Evolutionary conservation across 2,113 vertebrate genomes (phyloP).

Genomic region (Cynocephalus volans): DNA sequence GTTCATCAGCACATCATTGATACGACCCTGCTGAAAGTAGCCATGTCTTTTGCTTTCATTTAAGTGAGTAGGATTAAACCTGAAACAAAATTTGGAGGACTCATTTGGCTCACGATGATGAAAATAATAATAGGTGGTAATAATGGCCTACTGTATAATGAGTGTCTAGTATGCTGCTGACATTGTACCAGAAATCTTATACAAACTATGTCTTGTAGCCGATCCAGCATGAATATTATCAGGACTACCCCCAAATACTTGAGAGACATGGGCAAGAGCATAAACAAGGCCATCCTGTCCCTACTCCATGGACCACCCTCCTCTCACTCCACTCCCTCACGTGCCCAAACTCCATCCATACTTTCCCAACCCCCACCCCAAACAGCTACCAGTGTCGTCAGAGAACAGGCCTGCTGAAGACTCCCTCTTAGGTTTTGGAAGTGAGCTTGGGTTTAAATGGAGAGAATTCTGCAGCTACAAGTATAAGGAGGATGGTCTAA

Average conservation of each 20-base stretch:
- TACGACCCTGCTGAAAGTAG: background rate
- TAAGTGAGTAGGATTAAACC: background rate
- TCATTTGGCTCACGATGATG: background rate
- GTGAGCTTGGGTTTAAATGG: background rate
- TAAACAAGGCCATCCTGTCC: background rate
- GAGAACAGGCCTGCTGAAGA: background rate
- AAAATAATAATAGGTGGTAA: background rate
- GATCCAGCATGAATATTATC: background rate
- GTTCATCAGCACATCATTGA: background rate
- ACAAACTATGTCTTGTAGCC: background rate
- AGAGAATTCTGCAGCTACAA: background rate
- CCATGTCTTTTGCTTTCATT: background rate
- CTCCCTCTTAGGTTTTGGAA: background rate
- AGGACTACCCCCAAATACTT: background rate
- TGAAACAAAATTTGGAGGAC: background rate
- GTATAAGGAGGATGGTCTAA: background rate
- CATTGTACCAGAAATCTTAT: background rate
- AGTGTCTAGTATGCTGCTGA: background rate
- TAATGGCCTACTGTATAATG: background rate
- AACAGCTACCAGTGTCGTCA: background rate
- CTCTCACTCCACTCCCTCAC: background rate
- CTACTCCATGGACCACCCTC: background rate
- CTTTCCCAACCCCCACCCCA: background rate
- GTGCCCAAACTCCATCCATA: background rate
- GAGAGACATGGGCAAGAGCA: background rate